Evolutionary conservation across 2,797 vertebrate genomes (phyloP), one percentile per base, ranked within the genome.

Genomic region (Manis javanica): DNA sequence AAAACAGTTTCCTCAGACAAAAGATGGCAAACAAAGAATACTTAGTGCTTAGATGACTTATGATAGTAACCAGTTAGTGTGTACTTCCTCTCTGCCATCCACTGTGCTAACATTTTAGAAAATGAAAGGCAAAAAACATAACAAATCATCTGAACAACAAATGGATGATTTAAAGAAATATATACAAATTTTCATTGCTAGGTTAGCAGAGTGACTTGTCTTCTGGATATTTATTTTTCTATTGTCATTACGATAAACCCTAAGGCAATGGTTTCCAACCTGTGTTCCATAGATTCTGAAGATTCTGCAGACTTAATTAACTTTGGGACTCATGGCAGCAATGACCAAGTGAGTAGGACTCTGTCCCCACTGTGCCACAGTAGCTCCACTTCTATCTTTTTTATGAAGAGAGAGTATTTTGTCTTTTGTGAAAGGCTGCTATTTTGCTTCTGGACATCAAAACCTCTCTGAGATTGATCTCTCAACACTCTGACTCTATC

Each of bases 91-190:
- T 63, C 23, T 89, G 39, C 2, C 24, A 75, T 29, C 11, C 31
- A 64, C 31, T 49, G 4, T 31, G 18, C 16, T 66, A 39, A 39
- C 7, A 42, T 39, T 83, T 72, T 61, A 82, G 14, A 88, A 78
- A 57, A 69, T 31, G 14, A 29, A 93, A 83, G 23, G 57, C 63
- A 42, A 6, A 21, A 82, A 37, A 26, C 12, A 49, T 15, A 55
- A 75, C 46, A 68, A 49, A 13, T 7, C 37, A 53, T 49, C 23
- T 26, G 31, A 66, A n/a, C 12, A 51, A 61, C 24, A 74, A 87
- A 64, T 16, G 13, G 7, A 3, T 78, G 71, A 15, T 87, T 94
- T 93, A 84, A 92, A 87, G 15, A 90, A 92, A 84, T 53, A 61
- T 49, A 12, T 53, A 15, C 13, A 82, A 59, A 87, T 31, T n/a